phyloP scores from a whole-genome alignment of 2,888 invertebrate species.

The Noctua comes region DNA sequence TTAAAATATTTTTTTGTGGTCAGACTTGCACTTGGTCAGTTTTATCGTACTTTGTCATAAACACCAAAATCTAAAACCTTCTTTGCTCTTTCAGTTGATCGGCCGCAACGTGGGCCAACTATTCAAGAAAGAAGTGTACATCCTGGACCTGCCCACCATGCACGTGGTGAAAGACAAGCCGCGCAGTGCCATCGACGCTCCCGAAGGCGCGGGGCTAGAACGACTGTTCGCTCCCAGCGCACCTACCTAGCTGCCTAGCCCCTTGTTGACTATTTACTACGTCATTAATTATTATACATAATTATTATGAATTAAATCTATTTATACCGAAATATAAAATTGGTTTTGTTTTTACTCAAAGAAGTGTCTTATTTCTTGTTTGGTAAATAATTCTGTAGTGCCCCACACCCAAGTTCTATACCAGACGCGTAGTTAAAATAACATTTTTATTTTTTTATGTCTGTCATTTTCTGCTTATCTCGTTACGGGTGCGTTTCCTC shows the following conservation, averaged over 20 bases:
- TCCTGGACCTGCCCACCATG: conserved; percentile 95
- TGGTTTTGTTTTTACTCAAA: conserved; percentile 43
- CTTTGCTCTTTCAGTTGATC: conserved; percentile 90
- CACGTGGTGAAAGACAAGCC: conserved; percentile 79
- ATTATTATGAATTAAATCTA: conserved; percentile 78
- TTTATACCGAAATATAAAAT: conserved; percentile 69
- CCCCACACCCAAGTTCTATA: not conserved
- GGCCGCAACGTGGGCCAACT: conserved; percentile 96
- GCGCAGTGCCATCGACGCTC: conserved; percentile 78
- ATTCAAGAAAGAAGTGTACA: conserved; percentile 96
- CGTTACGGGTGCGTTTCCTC: not conserved
- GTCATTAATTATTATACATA: conserved; percentile 68
- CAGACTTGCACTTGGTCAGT: not conserved
- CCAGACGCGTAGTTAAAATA: not conserved
- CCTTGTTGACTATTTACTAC: conserved; percentile 71
- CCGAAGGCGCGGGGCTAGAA: conserved; percentile 81
- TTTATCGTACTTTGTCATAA: not conserved
- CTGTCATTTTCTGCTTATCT: not conserved
- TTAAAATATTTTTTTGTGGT: not conserved
- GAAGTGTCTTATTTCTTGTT: conserved; percentile 14
- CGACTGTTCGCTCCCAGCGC: conserved; percentile 80
- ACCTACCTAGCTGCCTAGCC: conserved; percentile 80
- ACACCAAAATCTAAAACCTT: not conserved
- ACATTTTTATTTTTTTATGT: not conserved
- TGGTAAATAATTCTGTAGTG: not conserved